These are phyloP conservation scores for Nomia melanderi DNA, from an alignment of 1,140 invertebrate genomes.

Conservation along the genomic window DNA sequence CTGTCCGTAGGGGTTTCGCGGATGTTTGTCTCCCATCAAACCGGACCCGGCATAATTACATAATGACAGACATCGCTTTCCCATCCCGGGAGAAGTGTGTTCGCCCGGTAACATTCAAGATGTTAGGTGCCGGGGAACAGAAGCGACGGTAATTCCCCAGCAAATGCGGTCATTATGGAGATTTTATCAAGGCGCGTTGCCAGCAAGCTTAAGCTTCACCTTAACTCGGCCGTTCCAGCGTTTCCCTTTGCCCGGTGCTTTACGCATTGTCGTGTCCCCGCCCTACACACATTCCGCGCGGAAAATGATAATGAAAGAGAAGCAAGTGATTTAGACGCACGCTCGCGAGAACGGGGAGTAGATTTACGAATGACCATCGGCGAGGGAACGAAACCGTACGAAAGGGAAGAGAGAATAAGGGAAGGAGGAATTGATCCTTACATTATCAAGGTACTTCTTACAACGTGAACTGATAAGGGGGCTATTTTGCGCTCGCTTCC, in stretches of 20 bases:
- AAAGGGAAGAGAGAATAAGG: too few relatives aligned
- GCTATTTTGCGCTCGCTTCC: too few relatives aligned
- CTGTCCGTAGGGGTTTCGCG: constrained; percentile 45
- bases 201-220: constrained; percentile 65
- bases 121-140: constrained; percentile 64
- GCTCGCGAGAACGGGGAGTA: neutral
- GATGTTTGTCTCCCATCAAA: constrained; percentile 67
- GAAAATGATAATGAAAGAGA: constrained; percentile 45
- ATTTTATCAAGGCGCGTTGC: constrained; percentile 76
- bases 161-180: constrained; percentile 75
- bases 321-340: constrained; percentile 24
- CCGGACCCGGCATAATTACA: constrained; percentile 72
- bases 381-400: too few relatives aligned
- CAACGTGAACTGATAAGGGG: too few relatives aligned
- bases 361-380: constrained; percentile 1
- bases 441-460: too few relatives aligned
- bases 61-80: constrained; percentile 62
- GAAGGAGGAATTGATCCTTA: too few relatives aligned
- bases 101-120: constrained; percentile 41
- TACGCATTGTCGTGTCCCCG: constrained; percentile 44
- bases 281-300: constrained; percentile 9
- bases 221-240: constrained; percentile 62
- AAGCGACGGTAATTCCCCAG: constrained; percentile 71
- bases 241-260: constrained; percentile 63
- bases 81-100: constrained; percentile 20